Evolutionary conservation across 2,888 invertebrate genomes (phyloP).

Genomic region (Eubasilissa splendida): DNA sequence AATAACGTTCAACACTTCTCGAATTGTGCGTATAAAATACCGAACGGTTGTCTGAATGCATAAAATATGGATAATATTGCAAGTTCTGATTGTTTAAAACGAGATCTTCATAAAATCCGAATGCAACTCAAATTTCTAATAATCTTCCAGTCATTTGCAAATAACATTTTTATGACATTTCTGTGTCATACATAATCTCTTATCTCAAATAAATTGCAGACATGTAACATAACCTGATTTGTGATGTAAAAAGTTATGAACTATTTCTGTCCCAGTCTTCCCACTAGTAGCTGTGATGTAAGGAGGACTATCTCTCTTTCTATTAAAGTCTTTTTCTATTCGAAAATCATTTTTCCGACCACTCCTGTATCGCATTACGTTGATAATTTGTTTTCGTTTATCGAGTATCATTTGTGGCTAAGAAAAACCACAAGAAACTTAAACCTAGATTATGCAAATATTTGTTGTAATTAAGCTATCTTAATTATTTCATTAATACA

Average conservation of each 20-base stretch:
- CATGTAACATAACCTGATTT: constrained; percentile 45
- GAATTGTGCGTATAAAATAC: too few species aligned
- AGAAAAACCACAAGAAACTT: not conserved
- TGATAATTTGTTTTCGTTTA: not conserved
- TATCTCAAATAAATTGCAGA: not conserved
- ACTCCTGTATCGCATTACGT: constrained; percentile 41
- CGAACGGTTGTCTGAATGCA: too few species aligned
- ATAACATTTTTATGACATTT: constrained; percentile 27
- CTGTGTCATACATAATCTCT: constrained; percentile 19
- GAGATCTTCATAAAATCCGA: not conserved
- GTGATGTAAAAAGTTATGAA: constrained; percentile 46
- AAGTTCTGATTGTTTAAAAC: too few species aligned
- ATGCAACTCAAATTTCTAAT: not conserved
- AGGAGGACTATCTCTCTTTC: constrained; percentile 31
- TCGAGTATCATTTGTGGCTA: not conserved
- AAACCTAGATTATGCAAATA: not conserved
- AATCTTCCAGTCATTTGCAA: not conserved
- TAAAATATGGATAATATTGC: too few species aligned
- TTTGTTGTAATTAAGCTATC: not conserved
- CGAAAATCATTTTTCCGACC: constrained; percentile 40
- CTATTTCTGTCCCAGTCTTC: constrained; percentile 49
- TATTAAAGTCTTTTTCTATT: constrained; percentile 26
- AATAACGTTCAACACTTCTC: too few species aligned
- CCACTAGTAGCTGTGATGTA: constrained; percentile 46
- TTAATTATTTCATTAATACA: not conserved